Evolutionary conservation across 2,888 invertebrate species (phyloP), one percentile per base, ranked within the genome.

Genomic region (Eulithis prunata): DNA sequence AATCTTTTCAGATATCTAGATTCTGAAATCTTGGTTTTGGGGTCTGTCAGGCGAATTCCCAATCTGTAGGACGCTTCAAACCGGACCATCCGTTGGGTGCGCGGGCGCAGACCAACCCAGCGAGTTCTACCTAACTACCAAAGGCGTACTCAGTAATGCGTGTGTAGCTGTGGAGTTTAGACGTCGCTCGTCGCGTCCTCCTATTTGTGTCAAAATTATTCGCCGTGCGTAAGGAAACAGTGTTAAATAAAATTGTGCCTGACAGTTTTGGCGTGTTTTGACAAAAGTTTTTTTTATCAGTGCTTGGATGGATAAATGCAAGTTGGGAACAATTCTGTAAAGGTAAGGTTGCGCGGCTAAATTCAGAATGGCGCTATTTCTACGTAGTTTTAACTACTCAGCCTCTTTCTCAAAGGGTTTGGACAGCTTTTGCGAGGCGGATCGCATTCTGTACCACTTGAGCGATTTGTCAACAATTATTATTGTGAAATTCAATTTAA

Each of bases 41-140:
- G 61, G 53, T 65, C 66, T 68, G 53, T 70, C 69, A 70, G 54
- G 55, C 62, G 56, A 56, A 63, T 57, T 62, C 71, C 62, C 67
- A 68, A 68, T 67, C 71, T 72, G 69, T 71, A 66, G 72, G 71
- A 70, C 71, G 71, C 62, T 61, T 62, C 70, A 71, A 91, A 91
- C 91, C 91, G 91, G 91, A 86, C 90, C 84, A 87, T 89, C 87
- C 83, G 87, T 84, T 85, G 83, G 63, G 71, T 78, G 86, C 87
- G 88, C 85, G 76, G 76, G 85, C 87, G 89, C 84, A 82, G 78
- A 89, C 87, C 81, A 78, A 80, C 87, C 87, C 72, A 79, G 84
- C 90, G 77, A 87, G 89, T 89, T 85, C 81, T 77, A 47, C 46
- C 57, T 36, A 46, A 57, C 57, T 46, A 46, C 14, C 36, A 43